phyloP scores from a whole-genome alignment of 2,113 vertebrate species.

The Progne subis region DNA sequence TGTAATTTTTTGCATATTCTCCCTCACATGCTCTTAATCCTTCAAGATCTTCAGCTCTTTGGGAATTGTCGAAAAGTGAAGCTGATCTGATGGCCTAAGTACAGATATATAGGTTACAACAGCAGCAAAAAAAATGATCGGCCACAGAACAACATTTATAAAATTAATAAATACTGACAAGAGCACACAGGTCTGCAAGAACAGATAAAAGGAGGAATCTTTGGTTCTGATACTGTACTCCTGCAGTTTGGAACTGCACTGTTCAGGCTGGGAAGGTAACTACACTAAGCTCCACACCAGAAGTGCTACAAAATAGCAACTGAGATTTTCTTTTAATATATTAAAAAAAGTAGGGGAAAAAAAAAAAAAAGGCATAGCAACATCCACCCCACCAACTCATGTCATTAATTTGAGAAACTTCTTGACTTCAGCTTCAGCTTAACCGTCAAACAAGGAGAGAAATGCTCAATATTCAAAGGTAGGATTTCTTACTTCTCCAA shows the following conservation, averaged over 20 bases:
- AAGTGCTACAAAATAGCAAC: not conserved
- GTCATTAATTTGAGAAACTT: not conserved
- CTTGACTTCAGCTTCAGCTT: not conserved
- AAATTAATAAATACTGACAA: not conserved
- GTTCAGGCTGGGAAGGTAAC: not conserved
- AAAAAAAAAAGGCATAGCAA: not conserved
- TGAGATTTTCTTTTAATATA: not conserved
- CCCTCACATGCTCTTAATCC: constrained; percentile 86
- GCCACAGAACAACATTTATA: not conserved
- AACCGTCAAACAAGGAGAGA: not conserved
- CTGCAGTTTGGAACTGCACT: not conserved
- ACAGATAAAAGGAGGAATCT: not conserved
- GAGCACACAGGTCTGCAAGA: not conserved
- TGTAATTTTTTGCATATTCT: constrained; percentile 82
- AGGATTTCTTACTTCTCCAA: constrained; percentile 64
- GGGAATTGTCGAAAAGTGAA: constrained; percentile 71
- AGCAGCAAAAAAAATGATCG: not conserved
- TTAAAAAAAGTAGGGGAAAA: not conserved
- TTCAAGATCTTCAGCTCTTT: constrained; percentile 78
- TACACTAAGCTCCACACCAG: not conserved
- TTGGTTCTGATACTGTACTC: not conserved
- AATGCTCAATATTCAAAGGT: not conserved
- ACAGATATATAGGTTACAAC: not conserved
- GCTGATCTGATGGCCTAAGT: constrained; percentile 70
- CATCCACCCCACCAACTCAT: not conserved